A percentile compares a stretch with the other conserved stretches of the same genome.
phyloP scores from a whole-genome alignment of 2,797 vertebrate species.

The Xiphophorus birchmanni region DNA sequence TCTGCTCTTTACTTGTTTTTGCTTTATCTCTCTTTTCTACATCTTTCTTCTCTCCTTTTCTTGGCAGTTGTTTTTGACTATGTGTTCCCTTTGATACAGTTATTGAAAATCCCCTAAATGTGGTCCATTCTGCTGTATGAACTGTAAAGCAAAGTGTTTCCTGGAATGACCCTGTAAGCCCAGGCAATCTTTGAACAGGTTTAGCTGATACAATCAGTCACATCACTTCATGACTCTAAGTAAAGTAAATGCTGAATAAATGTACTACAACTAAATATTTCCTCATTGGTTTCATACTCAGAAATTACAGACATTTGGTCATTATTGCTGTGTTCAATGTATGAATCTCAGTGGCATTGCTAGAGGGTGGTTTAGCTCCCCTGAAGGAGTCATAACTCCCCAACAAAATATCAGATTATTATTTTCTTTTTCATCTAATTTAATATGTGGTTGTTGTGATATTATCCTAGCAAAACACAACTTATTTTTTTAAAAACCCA shows the following conservation, averaged over 20 bases:
- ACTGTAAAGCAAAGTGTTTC: conserved; percentile 31
- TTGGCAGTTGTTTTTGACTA: neutral
- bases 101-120: neutral
- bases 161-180: conserved; percentile 16
- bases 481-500: no score
- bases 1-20: conserved; percentile 17
- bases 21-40: conserved; percentile 1
- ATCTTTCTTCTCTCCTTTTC: neutral
- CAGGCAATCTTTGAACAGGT: conserved; percentile 15
- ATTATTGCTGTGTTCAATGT: neutral
- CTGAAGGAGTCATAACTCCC: no score
- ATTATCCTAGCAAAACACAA: no score
- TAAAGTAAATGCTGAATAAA: neutral
- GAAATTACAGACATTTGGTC: neutral
- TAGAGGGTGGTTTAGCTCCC: no score
- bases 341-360: no score
- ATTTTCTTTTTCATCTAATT: no score
- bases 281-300: neutral
- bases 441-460: no score
- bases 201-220: conserved; percentile 22
- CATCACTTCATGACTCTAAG: neutral
- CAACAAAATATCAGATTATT: no score
- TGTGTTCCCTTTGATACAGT: neutral
- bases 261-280: neutral
- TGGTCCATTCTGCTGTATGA: neutral